Evolutionary conservation across 1,140 invertebrate species (phyloP).

Genomic region (Tigriopus japonicus): DNA sequence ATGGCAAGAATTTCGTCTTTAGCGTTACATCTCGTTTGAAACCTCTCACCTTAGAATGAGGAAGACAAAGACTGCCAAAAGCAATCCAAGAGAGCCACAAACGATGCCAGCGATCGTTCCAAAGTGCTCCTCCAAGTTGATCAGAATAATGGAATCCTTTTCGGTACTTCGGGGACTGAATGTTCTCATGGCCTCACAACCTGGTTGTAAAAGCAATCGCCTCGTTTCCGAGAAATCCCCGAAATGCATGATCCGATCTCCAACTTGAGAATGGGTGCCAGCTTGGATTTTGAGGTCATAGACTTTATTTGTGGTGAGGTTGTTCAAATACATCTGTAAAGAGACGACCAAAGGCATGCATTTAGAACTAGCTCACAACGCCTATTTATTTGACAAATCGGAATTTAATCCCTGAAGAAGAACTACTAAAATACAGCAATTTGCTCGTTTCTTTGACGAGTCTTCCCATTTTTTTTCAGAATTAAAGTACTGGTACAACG

Average conservation of each 20-base stretch:
- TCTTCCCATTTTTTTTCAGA: too few species aligned
- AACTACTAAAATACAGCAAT: too few species aligned
- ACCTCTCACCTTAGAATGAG: conserved; percentile 14
- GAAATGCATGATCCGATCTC: conserved; percentile 9
- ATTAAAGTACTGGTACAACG: too few species aligned
- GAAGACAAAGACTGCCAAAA: conserved; percentile 15
- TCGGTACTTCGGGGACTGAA: background rate
- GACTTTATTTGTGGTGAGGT: conserved; percentile 12
- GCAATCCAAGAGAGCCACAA: conserved; percentile 14
- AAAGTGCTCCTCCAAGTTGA: conserved; percentile 14
- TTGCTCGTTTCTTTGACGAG: too few species aligned
- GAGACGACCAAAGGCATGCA: too few species aligned
- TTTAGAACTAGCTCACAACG: too few species aligned
- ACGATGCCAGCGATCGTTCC: conserved; percentile 16
- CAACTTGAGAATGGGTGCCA: conserved; percentile 10
- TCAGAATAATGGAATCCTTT: conserved; percentile 6
- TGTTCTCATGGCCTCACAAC: conserved; percentile 7
- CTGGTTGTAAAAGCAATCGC: conserved; percentile 4
- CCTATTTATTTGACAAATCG: too few species aligned
- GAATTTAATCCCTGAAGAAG: too few species aligned
- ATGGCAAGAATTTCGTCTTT: background rate
- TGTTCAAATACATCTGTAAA: conserved; percentile 15
- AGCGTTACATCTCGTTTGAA: background rate
- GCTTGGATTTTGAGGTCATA: conserved; percentile 13
- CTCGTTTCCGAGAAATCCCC: background rate